A percentile compares a stretch with the other conserved stretches of the same genome.
Conservation (phyloP, 2,888 invertebrate species). For the Pristionchus arcanus region DNA sequence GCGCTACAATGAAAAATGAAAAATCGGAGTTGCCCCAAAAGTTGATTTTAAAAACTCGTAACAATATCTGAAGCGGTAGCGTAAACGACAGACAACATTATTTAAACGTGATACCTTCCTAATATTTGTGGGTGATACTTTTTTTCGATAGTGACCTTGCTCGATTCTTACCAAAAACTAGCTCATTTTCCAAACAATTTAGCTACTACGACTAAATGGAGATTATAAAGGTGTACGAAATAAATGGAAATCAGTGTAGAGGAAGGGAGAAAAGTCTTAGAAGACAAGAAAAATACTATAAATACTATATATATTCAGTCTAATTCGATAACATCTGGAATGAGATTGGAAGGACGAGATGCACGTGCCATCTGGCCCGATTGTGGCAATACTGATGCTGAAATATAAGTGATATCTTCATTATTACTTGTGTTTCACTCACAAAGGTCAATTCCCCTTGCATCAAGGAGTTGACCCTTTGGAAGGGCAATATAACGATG, state of each 20-base stretch:
- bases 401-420: neutral
- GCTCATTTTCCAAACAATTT: too few species aligned
- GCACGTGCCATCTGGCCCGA: neutral
- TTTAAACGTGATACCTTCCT: too few species aligned
- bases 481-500: neutral
- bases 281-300: neutral
- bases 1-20: too few species aligned
- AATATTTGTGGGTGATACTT: too few species aligned
- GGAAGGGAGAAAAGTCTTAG: neutral
- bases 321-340: slow-evolving; percentile 28
- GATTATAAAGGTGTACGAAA: neutral
- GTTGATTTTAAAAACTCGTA: too few species aligned
- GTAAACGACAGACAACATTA: too few species aligned
- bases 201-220: neutral
- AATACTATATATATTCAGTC: neutral
- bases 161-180: too few species aligned
- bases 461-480: neutral
- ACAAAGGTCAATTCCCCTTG: slow-evolving; percentile 44
- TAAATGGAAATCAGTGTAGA: neutral
- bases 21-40: too few species aligned
- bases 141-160: too few species aligned
- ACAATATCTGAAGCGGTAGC: too few species aligned
- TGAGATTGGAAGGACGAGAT: neutral
- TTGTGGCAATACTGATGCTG: slow-evolving; percentile 22
- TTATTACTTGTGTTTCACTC: neutral